Base-by-base conservation (phyloP, 2,113 vertebrate species). In the Heterochromis multidens region DNA sequence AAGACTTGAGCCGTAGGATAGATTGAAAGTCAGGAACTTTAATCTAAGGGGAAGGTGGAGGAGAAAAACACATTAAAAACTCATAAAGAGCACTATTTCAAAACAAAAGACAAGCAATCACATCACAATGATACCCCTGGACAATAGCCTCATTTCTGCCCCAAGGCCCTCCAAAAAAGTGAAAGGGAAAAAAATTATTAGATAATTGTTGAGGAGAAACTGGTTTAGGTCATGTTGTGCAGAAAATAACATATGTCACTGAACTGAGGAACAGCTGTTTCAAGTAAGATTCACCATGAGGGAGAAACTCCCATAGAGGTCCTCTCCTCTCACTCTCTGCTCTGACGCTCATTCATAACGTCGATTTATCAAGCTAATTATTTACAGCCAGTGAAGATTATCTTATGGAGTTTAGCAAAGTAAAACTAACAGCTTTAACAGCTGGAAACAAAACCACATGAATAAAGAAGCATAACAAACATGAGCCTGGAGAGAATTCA, bases 51-150 rank as follows among this genome's bases (percentile, higher is more conserved):
- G 54, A 88, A 14, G 60, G 79, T 63, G 56, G 77, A 70, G 58
- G 37, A 43, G 37, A 84, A 84, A 91, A 90, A 87, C 76, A 87
- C 79, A 90, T 88, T 85, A 90, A 85, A 92, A 93, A 60, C 81
- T 82, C 88, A 87, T 89, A 80, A 94, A 89, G 35, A 70, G 54
- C 57, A 85, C 88, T 78, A 86, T 89, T 88, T 88, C 77, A 59
- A 90, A 80, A 88, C 85, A 79, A 90, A 88, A 61, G 72, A 81
- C 23, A 78, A 72, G 87, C 61, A 59, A 77, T 65, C 86, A 80
- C 79, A 85, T 84, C 80, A 89, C 3, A 3, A 58, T 77, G 62
- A 49, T 54, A 56, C 85, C 84, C 79, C 43, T 57, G 63, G 80
- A 58, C 78, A 81, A 88, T 43, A 58, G 60, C 6, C 56, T 79